Percentiles rank a stretch among this genome's conserved stretches.
Evolutionary conservation across 2,888 invertebrate species (phyloP).

Genomic region (Didymodactylos carnosus): DNA sequence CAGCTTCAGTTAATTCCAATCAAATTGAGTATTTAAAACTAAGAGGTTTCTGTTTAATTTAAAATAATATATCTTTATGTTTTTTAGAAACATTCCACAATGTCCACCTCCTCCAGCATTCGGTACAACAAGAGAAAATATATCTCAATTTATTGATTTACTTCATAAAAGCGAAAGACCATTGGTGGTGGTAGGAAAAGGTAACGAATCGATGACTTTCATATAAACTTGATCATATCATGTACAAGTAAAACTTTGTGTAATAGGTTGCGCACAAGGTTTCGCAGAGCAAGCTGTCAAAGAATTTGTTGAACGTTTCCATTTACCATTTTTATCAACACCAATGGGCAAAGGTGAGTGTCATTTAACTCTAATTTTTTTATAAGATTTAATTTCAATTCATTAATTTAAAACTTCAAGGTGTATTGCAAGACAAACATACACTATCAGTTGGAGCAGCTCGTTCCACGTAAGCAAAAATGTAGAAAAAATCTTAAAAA

Average conservation of each 20-base stretch:
- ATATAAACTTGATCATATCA: background rate
- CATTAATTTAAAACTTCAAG: too few relatives aligned
- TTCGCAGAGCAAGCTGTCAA: conserved; percentile 51
- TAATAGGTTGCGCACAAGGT: conserved; percentile 45
- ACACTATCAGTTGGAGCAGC: conserved; percentile 62
- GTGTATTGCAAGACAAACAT: conserved; percentile 39
- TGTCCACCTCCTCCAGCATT: conserved; percentile 44
- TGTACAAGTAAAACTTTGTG: background rate
- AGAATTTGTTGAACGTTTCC: conserved; percentile 49
- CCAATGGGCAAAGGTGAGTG: conserved; percentile 80
- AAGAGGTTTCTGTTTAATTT: background rate
- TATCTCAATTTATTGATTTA: conserved; percentile 51
- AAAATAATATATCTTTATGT: conserved; percentile 1
- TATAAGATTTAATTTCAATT: too few relatives aligned
- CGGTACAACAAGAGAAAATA: conserved; percentile 49
- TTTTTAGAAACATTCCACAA: background rate
- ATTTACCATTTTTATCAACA: conserved; percentile 71
- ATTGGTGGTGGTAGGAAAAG: conserved; percentile 71
- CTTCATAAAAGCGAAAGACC: conserved; percentile 54
- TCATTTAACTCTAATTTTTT: too few relatives aligned
- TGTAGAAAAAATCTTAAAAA: background rate
- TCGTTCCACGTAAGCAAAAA: conserved; percentile 43
- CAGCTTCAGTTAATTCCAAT: conserved; percentile 17
- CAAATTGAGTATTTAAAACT: conserved; percentile 16
- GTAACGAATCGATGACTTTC: conserved; percentile 30